Evolutionary conservation across 2,797 vertebrate species (phyloP).

Genomic region (Percopsis omiscomaycus): DNA sequence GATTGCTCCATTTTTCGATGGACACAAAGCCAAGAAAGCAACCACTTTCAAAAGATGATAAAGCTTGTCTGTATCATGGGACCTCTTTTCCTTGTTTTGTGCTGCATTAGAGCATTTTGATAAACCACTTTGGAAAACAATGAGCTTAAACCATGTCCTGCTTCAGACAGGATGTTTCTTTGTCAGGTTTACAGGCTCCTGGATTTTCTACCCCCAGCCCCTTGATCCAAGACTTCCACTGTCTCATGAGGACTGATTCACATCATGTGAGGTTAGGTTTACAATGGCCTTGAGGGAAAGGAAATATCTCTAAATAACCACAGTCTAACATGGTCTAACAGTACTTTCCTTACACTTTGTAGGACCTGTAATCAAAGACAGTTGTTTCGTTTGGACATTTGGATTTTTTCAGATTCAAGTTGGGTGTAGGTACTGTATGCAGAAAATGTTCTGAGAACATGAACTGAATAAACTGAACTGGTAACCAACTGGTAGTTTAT

Average conservation of each 20-base stretch:
- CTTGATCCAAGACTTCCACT: slow-evolving; percentile 14
- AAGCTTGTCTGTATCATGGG: slow-evolving; percentile 1
- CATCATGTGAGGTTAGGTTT: slow-evolving; percentile 27
- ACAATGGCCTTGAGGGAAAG: slow-evolving; percentile 1
- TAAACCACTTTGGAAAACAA: slow-evolving; percentile 15
- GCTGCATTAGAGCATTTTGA: background rate
- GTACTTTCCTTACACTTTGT: too few species aligned
- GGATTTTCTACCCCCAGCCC: slow-evolving; percentile 14
- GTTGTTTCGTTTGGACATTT: too few species aligned
- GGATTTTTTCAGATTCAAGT: too few species aligned
- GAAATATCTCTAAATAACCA: too few species aligned
- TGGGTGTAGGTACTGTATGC: too few species aligned
- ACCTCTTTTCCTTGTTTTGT: too few species aligned
- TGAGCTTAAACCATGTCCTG: slow-evolving; percentile 15
- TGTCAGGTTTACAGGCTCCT: slow-evolving; percentile 34
- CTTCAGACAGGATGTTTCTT: slow-evolving; percentile 34
- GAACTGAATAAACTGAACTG: too few species aligned
- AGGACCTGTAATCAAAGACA: too few species aligned
- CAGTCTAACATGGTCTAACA: too few species aligned
- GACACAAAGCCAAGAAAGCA: background rate
- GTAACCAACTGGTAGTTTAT: too few species aligned
- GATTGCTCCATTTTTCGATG: too few species aligned
- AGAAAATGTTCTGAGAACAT: too few species aligned
- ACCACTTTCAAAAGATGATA: background rate
- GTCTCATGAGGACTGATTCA: slow-evolving; percentile 28